Percentiles rank a stretch among this genome's conserved stretches.
Conservation (phyloP, 2,113 vertebrate species). For the Sprattus sprattus region DNA sequence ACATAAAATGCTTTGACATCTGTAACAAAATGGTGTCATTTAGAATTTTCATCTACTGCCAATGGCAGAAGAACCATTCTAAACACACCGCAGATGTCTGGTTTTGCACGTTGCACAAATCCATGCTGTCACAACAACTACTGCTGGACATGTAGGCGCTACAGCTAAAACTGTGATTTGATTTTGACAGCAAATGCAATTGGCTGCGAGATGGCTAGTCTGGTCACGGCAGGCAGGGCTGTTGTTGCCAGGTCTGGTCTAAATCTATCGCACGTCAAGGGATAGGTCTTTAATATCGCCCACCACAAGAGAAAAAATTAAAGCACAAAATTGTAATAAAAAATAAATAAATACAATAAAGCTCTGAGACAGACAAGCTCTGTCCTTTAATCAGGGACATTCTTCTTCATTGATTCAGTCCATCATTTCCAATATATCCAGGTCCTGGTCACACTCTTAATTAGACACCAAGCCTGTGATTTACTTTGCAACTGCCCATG, state of each 20-base stretch:
- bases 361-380: too few relatives aligned
- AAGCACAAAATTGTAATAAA: neutral
- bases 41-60: neutral
- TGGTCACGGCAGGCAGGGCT: conserved; percentile 48
- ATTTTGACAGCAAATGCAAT: conserved; percentile 56
- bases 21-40: neutral
- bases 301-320: neutral
- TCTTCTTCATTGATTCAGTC: neutral
- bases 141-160: conserved; percentile 47
- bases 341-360: neutral
- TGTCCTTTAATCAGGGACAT: neutral
- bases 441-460: neutral
- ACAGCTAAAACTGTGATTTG: conserved; percentile 47
- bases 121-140: conserved; percentile 35
- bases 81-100: conserved; percentile 29
- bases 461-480: neutral
- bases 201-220: conserved; percentile 51
- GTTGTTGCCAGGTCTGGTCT: conserved; percentile 52
- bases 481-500: neutral
- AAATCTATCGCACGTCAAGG: conserved; percentile 25
- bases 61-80: neutral
- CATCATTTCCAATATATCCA: neutral
- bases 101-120: conserved; percentile 50
- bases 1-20: neutral
- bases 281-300: neutral